Base-by-base conservation (phyloP, 2,113 vertebrate genomes). In the Cyprinodon tularosa region DNA sequence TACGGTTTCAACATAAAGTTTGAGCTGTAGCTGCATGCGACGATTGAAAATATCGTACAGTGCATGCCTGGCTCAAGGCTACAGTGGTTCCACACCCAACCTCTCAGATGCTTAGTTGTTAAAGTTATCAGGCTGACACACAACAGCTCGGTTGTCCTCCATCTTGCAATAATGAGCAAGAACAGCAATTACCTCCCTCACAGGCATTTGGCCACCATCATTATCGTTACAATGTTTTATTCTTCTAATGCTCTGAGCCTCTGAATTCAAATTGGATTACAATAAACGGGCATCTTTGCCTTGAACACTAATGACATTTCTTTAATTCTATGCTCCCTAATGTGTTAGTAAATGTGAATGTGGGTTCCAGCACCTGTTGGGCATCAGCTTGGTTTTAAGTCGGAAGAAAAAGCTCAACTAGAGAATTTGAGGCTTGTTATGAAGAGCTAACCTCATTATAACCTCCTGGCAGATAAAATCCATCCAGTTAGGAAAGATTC, bases 81-180 rank as follows among this genome's bases (percentile, higher is more conserved):
- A 62, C 40, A 42, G 15, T 36, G n/a, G 9, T 8, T 12, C 14
- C 66, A 0, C 63, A 8, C 39, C n/a, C 63, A 53, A 5, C 36
- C 11, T 9, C 71, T 13, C 17, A 3, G 15, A 60, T 50, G 53
- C 44, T 53, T 0, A 14, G n/a, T 36, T 11, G 48, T 47, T 29
- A 61, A 9, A 59, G 3, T 71, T 65, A 22, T 77, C 50, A 8
- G 13, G 14, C 77, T 74, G 29, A 5, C n/a, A 29, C 53, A 53
- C 15, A 15, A 60, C 22, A 40, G 4, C 42, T 20, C 29, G 5
- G 39, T 17, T 53, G 59, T 63, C 12, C 44, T 53, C 12, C 39
- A 59, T 42, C 53, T 40, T 50, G 44, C 7, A 9, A 2, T 63
- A 67, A 76, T 2, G 20, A 81, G 44, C 22, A 5, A 37, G 39